Conservation (phyloP, 2,888 invertebrate genomes). For the Gerosis bhagava region DNA sequence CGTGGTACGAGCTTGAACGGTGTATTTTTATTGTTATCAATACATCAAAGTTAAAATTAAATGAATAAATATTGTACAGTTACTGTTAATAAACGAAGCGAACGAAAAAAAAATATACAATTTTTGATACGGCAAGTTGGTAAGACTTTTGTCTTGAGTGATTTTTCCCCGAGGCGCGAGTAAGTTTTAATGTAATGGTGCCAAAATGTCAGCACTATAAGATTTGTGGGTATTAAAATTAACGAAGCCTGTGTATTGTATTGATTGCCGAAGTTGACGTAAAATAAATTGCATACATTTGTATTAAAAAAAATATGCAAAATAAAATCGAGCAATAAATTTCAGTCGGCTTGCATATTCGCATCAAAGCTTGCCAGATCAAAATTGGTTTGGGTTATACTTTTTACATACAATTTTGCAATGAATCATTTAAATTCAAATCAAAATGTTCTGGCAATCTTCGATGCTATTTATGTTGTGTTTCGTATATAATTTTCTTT, state of each 20-base stretch:
- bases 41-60: constrained; percentile 18
- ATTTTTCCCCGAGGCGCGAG: constrained; percentile 16
- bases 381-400: no score
- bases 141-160: constrained; percentile 22
- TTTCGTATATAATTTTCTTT: no score
- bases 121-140: constrained; percentile 20
- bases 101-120: constrained; percentile 25
- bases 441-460: no score
- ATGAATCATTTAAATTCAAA: no score
- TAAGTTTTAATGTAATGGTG: constrained; percentile 20
- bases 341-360: constrained; percentile 7
- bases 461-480: no score
- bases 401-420: no score
- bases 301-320: constrained; percentile 6
- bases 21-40: constrained; percentile 23
- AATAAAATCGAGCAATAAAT: constrained; percentile 11
- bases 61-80: constrained; percentile 21
- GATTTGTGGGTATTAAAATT: constrained; percentile 8
- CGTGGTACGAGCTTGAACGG: constrained; percentile 18
- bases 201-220: constrained; percentile 21
- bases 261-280: constrained; percentile 7
- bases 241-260: constrained; percentile 3
- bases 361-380: constrained; percentile 1
- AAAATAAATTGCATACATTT: constrained; percentile 13
- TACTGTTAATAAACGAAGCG: constrained; percentile 12